Evolutionary conservation across 2,888 invertebrate species (phyloP), one percentile per base, ranked within the genome.

Genomic region (Coelogynopora nodosa): DNA sequence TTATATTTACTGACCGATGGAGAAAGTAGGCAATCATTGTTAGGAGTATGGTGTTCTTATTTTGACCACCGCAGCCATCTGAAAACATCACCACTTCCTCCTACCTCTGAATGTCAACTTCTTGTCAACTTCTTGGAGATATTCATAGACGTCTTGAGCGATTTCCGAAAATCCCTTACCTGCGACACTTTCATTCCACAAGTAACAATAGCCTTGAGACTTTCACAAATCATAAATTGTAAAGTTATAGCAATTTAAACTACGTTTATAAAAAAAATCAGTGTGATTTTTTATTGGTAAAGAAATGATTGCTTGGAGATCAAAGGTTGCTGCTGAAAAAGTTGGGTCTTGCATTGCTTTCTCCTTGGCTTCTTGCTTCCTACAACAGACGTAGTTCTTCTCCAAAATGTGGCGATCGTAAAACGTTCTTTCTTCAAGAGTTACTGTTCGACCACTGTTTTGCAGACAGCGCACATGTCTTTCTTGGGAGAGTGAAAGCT

Each of bases 241-340:
- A 49, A 49, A 49, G 49, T 49, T 49, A 49, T 49, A 49, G 49
- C 49, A 49, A 49, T 49, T 49, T 49, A 49, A 49, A 49, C 49
- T 49, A 49, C 49, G 49, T 49, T 49, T 49, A 49, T 49, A 49
- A 49, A 49, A 49, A 49, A 49, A 5, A 18, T 49, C 49, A 49
- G 49, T 18, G 18, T 49, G 49, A 49, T 49, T 49, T 10, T 5
- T 49, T 49, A 49, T 49, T 49, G 18, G 49, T 49, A 49, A 49
- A 49, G 74, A 23, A 74, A 74, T 74, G 74, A 74, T 74, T 74
- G 74, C 74, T 74, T 74, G 74, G 74, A 74, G 27, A 74, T 74
- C 74, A 74, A 74, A 74, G 74, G 74, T 74, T 74, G 18, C 74
- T 74, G 74, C 74, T 74, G 74, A 74, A 74, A 74, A 74, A 74